Evolutionary conservation across 2,797 vertebrate species (phyloP).

Genomic region (Eospalax fontanierii): DNA sequence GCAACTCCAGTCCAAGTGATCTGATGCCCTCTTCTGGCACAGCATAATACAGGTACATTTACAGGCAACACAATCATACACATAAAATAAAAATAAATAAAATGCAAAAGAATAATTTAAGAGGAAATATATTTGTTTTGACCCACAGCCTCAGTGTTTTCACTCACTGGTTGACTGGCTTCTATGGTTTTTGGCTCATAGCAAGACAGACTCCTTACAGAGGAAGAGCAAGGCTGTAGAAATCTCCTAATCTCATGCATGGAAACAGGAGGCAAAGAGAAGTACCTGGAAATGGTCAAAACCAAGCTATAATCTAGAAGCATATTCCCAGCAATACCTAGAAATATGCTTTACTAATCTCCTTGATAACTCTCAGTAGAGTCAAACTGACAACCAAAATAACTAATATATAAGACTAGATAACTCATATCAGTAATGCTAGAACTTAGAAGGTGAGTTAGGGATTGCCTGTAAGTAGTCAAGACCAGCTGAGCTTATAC

Average conservation of each 20-base stretch:
- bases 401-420: too few species aligned
- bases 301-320: background rate
- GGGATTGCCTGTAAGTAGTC: background rate
- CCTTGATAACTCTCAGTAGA: background rate
- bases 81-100: too few species aligned
- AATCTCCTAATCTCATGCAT: background rate
- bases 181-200: background rate
- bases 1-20: too few species aligned
- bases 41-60: too few species aligned
- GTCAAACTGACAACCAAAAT: background rate
- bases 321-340: background rate
- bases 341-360: background rate
- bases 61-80: too few species aligned
- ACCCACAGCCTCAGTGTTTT: background rate
- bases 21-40: too few species aligned
- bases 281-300: background rate
- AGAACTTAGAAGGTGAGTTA: background rate
- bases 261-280: background rate
- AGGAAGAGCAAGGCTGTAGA: background rate
- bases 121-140: background rate
- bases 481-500: background rate
- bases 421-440: background rate
- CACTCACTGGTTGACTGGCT: background rate
- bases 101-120: too few species aligned
- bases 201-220: background rate